Evolutionary conservation across 2,888 invertebrate species (phyloP), one percentile per base, ranked within the genome.

Genomic region (Erebia ligea): DNA sequence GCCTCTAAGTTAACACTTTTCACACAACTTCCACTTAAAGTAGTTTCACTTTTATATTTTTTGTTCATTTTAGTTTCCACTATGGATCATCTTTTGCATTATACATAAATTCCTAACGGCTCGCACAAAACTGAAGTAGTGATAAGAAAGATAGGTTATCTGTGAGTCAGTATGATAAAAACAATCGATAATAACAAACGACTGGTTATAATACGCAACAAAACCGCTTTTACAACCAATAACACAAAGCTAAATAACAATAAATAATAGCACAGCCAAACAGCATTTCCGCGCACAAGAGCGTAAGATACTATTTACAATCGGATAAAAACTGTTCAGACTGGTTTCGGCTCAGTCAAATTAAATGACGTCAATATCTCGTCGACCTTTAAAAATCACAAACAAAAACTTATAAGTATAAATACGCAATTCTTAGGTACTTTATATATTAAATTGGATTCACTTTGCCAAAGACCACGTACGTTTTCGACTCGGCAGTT

Each of bases 321-420:
- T 75, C 82, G 82, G 83, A 83, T 56, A 90, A 90, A 91, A 90
- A 90, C 89, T 82, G 79, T 82, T 81, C 88, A 77, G 81, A 89
- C 91, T 78, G 86, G 89, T 91, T 91, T 89, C 84, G 82, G 84
- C 79, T 82, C 85, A 82, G 88, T 83, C 83, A 82, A 82, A 82
- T 80, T 78, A 80, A 78, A 84, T 90, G 89, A 90, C 89, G 91
- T 83, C 86, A 87, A 86, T 83, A 80, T 82, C 79, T 81, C 77
- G 81, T 79, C 76, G 77, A 77, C 80, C 76, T 79, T 75, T 73
- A 76, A 75, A 34, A 70, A 76, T 77, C 73, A 69, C 72, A 79
- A 76, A 81, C 71, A 79, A 76, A 81, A 56, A 69, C 34, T 58
- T 48, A 9, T 45, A 67, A 70, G 62, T 61, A n/a, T 21, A 67